These are phyloP conservation scores for Pristionchus fissidentatus DNA, from an alignment of 2,888 invertebrate species.

Conservation along the genomic window DNA sequence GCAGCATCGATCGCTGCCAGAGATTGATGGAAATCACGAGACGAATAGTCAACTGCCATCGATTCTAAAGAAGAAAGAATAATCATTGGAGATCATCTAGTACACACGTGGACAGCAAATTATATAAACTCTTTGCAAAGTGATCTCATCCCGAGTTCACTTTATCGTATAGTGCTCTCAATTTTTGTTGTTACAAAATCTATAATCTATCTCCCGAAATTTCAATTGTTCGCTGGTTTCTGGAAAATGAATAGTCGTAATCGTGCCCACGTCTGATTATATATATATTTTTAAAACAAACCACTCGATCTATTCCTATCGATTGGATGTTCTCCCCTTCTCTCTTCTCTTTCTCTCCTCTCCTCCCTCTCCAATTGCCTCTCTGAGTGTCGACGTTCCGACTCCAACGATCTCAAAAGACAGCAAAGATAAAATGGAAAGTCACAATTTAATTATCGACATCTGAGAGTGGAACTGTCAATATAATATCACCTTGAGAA, in stretches of 20 bases:
- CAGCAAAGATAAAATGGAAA: neutral
- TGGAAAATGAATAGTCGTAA: too few relatives aligned
- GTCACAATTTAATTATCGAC: too few relatives aligned
- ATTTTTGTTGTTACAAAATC: too few relatives aligned
- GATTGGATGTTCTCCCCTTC: neutral
- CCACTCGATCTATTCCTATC: neutral
- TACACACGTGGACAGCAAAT: neutral
- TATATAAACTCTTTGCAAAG: too few relatives aligned
- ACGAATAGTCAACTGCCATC: conserved; percentile 68
- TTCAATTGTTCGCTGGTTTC: too few relatives aligned
- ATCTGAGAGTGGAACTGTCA: too few relatives aligned
- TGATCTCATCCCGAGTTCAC: too few relatives aligned
- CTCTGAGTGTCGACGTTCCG: neutral
- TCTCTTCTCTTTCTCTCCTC: conserved; percentile 22
- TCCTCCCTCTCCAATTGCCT: neutral
- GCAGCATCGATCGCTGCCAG: conserved; percentile 73
- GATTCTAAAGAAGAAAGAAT: conserved; percentile 29
- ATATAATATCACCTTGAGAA: neutral
- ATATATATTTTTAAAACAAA: neutral
- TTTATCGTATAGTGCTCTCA: too few relatives aligned
- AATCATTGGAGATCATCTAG: neutral
- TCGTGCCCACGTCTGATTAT: neutral
- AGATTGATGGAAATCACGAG: conserved; percentile 72
- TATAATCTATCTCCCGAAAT: too few relatives aligned
- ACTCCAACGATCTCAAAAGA: conserved; percentile 3